Base-by-base conservation (phyloP, 2,888 invertebrate genomes). In the Linyphia triangularis region DNA sequence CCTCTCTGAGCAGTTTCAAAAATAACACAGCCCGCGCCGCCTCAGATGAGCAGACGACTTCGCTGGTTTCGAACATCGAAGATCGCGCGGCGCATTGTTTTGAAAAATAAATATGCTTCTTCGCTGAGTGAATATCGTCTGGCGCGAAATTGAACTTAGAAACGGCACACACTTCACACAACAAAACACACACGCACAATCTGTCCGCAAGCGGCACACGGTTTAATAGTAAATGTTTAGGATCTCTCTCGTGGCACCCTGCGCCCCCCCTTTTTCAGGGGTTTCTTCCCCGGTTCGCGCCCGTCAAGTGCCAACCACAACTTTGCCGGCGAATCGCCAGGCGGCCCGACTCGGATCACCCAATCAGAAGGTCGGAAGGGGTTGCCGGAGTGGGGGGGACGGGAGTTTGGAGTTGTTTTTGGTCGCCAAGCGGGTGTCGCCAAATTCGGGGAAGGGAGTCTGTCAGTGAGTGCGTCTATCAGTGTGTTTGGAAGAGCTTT, bases 301-400 rank as follows among this genome's bases (percentile, higher is more conserved):
- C 63, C 82, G 69, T 70, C 85, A 59, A 78, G 69, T 78, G 85
- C 85, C 83, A 77, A 70, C 88, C 88, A 28, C 88, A 88, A 88
- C 88, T 88, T 88, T 88, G 77, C 88, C 82, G 83, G 88, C 88
- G 83, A 88, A 88, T 88, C 88, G 83, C 82, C 82, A 59, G 61
- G 69, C 88, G 82, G 70, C 88, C 88, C 81, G 85, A 67, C 75
- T 81, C 73, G 65, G 73, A 26, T 67, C 59, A 30, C 57, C 86
- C 86, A 88, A 88, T 88, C 86, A 79, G 28, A 59, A 22, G 16
- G 19, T 51, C 16, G 67, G 28, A 51, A 26, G 75, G 51, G 84
- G 86, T 75, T 88, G 75, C 81, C 81, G 57, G 28, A 61, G 19
- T 10, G 28, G 57, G 16, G 22, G 28, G 33, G 6, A 30, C 28